Evolutionary conservation across 2,113 vertebrate species (phyloP), one percentile per base, ranked within the genome.

Genomic region (Phrynocephalus versicolor): DNA sequence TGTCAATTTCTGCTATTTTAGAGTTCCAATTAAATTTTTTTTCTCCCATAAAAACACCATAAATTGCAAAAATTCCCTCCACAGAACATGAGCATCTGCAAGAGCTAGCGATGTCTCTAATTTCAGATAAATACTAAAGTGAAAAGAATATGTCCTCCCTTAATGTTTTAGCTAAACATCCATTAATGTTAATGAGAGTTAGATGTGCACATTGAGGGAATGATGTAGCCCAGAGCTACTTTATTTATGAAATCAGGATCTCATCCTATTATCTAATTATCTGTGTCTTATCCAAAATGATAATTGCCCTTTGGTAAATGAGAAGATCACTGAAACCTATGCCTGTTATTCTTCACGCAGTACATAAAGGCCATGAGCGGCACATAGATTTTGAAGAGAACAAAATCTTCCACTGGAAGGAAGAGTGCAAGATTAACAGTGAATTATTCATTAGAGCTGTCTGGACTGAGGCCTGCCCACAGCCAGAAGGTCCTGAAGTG

Each of bases 251-350:
- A 89, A 92, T 85, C 80, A 69, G 62, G 37, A 37, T 83, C 1
- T 89, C 84, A 3, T 74, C 5, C 60, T 51, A 86, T 85, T 85
- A 89, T 88, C 87, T 91, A 89, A 88, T 91, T 91, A 90, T 81
- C 72, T 79, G 85, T 79, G 21, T 81, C 55, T 81, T 90, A 93
- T 92, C 87, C 90, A 72, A 91, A 89, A 27, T 64, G 19, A 5
- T 89, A 85, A 74, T 85, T 79, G 35, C 39, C 85, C 64, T 67
- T 67, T 67, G 64, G 64, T 67, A 67, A 67, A 67, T 67, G 64
- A 67, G 64, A 67, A 67, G 25, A 67, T 67, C 25, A 67, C 7
- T 67, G 27, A 67, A 67, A 25, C 64, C 64, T 6, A 67, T 27
- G 30, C 76, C 39, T 60, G 69, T 73, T 19, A 73, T 88, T 76